phyloP scores from a whole-genome alignment of 2,797 vertebrate species.

The Pipistrellus pygmaeus region DNA sequence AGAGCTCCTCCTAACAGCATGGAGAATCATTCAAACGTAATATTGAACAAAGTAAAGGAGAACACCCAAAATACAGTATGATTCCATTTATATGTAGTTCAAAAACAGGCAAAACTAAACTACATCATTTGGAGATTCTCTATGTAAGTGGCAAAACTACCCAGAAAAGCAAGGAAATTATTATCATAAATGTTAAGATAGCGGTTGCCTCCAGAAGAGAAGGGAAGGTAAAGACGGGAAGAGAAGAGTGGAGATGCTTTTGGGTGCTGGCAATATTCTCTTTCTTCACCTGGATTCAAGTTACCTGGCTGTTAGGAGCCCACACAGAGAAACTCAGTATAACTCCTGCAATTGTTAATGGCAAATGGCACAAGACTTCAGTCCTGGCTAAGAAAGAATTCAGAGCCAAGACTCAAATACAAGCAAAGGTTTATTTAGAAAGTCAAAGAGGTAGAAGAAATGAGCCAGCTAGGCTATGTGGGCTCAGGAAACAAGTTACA shows the following conservation, averaged over 20 bases:
- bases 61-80: background rate
- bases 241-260: too few relatives aligned
- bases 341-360: background rate
- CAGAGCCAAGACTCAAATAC: background rate
- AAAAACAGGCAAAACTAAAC: slow-evolving; percentile 7
- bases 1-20: background rate
- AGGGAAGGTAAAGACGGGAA: background rate
- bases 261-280: background rate
- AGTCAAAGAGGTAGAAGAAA: background rate
- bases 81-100: background rate
- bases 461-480: background rate
- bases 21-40: background rate
- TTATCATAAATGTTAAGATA: background rate
- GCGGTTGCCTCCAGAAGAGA: background rate
- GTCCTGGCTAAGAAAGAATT: background rate
- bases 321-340: background rate
- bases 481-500: background rate
- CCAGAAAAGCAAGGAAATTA: background rate
- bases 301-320: background rate
- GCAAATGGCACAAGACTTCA: background rate
- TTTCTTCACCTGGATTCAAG: background rate
- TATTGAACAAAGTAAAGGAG: background rate
- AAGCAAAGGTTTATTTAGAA: background rate
- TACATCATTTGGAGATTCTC: background rate
- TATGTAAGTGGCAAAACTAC: background rate